Percentiles rank a stretch among this genome's conserved stretches.
Evolutionary conservation across 2,797 vertebrate species (phyloP).

Genomic region (Eurystomus glaucurus): DNA sequence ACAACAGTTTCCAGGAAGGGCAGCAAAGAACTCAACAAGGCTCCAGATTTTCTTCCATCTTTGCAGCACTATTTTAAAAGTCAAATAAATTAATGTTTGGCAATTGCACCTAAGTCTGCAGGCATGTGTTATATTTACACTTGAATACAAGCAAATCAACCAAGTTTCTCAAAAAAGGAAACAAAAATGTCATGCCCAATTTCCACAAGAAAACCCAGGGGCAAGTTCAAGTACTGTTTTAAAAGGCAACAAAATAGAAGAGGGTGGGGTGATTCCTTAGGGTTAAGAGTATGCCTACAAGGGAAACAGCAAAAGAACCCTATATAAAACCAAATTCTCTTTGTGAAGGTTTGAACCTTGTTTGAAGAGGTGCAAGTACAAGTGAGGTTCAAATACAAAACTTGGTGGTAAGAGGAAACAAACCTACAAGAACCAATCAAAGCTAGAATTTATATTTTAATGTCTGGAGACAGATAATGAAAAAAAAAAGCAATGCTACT

Average conservation of each 20-base stretch:
- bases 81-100: neutral
- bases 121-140: neutral
- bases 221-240: neutral
- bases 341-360: accelerated
- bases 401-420: neutral
- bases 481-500: neutral
- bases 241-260: neutral
- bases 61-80: neutral
- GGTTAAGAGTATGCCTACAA: neutral
- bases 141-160: neutral
- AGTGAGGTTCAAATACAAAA: neutral
- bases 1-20: neutral
- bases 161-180: neutral
- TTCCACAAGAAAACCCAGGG: neutral
- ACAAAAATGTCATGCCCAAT: accelerated
- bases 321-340: neutral
- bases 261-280: neutral
- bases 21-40: neutral
- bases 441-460: neutral
- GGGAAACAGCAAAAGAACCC: neutral
- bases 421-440: neutral
- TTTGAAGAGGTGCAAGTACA: neutral
- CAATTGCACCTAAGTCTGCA: neutral
- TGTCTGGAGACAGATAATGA: neutral
- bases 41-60: neutral